Conservation (phyloP, 1,140 invertebrate species). For the Aradophagus sp. region DNA sequence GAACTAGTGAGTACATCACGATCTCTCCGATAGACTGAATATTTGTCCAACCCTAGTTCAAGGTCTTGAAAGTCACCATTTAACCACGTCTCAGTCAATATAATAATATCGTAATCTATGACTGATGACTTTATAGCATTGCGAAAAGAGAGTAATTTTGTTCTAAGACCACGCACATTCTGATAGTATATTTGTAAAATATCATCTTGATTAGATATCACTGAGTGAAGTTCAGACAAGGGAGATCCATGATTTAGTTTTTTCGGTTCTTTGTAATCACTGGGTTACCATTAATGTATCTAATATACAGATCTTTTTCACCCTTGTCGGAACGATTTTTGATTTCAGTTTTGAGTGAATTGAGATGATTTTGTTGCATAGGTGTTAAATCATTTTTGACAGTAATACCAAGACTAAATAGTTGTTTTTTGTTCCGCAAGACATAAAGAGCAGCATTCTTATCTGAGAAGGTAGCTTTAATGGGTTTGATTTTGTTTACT, state of each 20-base stretch:
- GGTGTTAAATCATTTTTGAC: neutral
- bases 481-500: neutral
- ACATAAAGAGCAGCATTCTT: neutral
- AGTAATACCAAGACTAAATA: neutral
- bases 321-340: neutral
- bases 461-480: neutral
- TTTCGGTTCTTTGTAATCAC: neutral
- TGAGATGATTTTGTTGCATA: neutral
- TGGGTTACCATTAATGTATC: neutral
- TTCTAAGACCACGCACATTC: conserved; percentile 1
- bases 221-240: neutral
- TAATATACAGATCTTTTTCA: neutral
- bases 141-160: neutral
- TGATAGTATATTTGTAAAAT: neutral
- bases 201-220: too few species aligned
- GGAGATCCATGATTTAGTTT: neutral
- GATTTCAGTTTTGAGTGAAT: neutral
- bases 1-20: neutral
- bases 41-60: neutral
- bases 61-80: neutral
- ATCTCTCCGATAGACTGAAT: neutral
- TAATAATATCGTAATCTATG: neutral
- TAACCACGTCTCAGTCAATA: neutral
- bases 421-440: neutral
- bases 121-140: neutral